These are phyloP conservation scores for Nansenia antarctica DNA, from an alignment of 2,113 vertebrate species.

Conservation along the genomic window DNA sequence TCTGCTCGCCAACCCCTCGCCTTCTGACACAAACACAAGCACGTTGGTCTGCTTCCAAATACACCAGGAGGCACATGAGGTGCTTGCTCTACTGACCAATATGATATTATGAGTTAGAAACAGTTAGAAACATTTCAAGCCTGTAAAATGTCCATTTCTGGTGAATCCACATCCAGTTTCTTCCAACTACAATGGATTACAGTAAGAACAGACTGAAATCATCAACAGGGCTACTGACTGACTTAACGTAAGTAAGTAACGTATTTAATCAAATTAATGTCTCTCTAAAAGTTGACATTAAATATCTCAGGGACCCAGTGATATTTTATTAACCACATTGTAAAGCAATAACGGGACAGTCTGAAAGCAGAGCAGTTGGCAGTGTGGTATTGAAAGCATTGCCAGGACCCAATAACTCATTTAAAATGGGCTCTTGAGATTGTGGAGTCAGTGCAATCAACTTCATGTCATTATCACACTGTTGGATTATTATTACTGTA, in stretches of 20 bases:
- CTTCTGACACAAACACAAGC: slow-evolving; percentile 31
- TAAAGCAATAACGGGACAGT: not conserved
- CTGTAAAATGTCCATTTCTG: not conserved
- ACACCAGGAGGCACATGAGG: slow-evolving; percentile 26
- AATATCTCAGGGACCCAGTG: not conserved
- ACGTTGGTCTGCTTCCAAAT: slow-evolving; percentile 21
- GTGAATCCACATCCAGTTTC: not conserved
- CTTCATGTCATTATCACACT: not conserved
- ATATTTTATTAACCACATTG: not conserved
- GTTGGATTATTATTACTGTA: not conserved
- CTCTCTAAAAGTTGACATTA: not conserved
- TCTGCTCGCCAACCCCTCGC: not conserved
- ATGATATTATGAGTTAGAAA: not conserved
- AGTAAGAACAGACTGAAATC: not conserved
- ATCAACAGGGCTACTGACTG: not conserved
- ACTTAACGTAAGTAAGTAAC: too few relatives aligned
- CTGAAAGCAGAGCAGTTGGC: not conserved
- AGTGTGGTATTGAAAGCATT: not conserved
- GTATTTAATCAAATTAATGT: not conserved
- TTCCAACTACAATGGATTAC: not conserved
- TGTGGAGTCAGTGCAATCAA: not conserved
- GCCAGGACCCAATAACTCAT: not conserved
- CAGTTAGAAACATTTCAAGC: not conserved
- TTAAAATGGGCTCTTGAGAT: not conserved
- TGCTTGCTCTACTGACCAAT: not conserved